Evolutionary conservation across 2,797 vertebrate species (phyloP).

Genomic region (Harpagifer antarcticus): DNA sequence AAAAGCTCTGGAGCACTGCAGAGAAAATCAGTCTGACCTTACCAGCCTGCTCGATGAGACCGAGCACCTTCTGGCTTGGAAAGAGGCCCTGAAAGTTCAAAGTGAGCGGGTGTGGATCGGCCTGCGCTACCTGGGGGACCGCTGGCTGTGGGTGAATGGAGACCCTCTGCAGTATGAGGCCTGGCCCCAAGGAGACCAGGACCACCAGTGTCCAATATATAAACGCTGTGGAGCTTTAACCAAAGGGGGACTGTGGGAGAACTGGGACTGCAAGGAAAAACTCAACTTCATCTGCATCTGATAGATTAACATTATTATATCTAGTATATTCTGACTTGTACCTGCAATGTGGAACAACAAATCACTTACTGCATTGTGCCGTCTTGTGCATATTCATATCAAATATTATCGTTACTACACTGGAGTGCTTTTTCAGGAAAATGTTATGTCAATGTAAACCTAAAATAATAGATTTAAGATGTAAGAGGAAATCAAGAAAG

Average conservation of each 20-base stretch:
- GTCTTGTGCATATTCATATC: conserved; percentile 2
- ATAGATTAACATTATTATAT: background rate
- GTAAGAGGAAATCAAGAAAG: background rate
- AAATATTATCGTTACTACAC: background rate
- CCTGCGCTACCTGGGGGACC: conserved; percentile 54
- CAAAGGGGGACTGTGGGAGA: conserved; percentile 34
- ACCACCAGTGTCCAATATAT: conserved; percentile 40
- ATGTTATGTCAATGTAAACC: background rate
- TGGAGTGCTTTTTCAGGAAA: too few species aligned
- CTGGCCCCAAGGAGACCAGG: conserved; percentile 23
- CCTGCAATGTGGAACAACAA: background rate
- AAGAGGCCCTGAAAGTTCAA: background rate
- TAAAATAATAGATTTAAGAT: background rate
- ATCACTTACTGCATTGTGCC: background rate
- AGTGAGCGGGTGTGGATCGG: conserved; percentile 63
- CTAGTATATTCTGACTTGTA: conserved; percentile 1
- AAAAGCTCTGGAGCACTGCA: conserved; percentile 44
- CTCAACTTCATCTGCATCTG: conserved; percentile 54
- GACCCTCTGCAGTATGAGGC: conserved; percentile 17
- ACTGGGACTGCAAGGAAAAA: conserved; percentile 34
- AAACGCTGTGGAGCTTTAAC: conserved; percentile 48
- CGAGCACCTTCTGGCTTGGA: conserved; percentile 8
- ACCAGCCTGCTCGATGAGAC: conserved; percentile 29
- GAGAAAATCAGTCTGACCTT: background rate
- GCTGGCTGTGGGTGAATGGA: conserved; percentile 67